A percentile compares a stretch with the other conserved stretches of the same genome.
Evolutionary conservation across 2,113 vertebrate genomes (phyloP).

Genomic region (Picathartes gymnocephalus): DNA sequence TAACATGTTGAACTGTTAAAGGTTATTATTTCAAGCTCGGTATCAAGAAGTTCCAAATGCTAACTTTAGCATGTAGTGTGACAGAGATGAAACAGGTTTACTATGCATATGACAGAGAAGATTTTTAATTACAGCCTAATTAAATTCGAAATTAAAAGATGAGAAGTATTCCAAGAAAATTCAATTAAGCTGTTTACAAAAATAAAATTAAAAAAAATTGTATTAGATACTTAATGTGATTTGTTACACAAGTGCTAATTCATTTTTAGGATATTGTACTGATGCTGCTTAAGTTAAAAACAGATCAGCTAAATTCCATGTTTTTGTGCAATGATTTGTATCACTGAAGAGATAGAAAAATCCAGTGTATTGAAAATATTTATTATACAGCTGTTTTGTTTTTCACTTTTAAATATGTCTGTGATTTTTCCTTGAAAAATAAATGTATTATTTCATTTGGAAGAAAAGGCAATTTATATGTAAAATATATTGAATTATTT

Average conservation of each 20-base stretch:
- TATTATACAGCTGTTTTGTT: background rate
- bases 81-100: background rate
- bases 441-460: background rate
- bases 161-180: slow-evolving; percentile 24
- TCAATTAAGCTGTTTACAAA: slow-evolving; percentile 21
- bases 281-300: background rate
- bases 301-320: background rate
- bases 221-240: background rate
- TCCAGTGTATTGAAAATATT: background rate
- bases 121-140: background rate
- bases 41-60: background rate
- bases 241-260: background rate
- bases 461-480: background rate
- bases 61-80: background rate
- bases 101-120: background rate
- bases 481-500: slow-evolving; percentile 43
- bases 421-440: background rate
- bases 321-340: background rate
- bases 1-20: background rate
- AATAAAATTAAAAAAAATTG: background rate
- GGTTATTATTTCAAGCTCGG: background rate
- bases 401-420: background rate
- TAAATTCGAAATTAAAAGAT: background rate
- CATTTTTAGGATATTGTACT: background rate
- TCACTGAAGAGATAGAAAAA: background rate